A percentile compares a stretch with the other conserved stretches of the same genome.
These are phyloP conservation scores for Tychaedon coryphoeus DNA, from an alignment of 2,113 vertebrate species.

Conservation along the genomic window DNA sequence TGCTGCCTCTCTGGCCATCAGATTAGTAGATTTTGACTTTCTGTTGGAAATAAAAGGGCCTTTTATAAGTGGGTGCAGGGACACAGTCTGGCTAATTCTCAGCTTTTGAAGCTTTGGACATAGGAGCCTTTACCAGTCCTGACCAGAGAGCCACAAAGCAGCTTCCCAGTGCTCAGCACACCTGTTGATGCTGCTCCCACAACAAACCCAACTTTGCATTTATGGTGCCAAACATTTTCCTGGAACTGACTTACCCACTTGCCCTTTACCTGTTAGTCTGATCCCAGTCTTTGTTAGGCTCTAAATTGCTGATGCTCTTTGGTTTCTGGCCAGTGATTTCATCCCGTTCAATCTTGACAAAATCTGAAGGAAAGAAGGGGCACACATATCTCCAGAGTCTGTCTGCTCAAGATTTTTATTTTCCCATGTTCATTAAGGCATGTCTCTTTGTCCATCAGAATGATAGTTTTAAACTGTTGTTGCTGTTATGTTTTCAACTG, in stretches of 20 bases:
- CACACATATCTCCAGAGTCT: background rate
- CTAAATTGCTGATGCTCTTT: conserved; percentile 66
- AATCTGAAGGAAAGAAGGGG: conserved; percentile 77
- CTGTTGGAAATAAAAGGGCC: conserved; percentile 6
- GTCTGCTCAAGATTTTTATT: background rate
- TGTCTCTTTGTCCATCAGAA: background rate
- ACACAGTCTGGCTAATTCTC: background rate
- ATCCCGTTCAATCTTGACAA: conserved; percentile 92
- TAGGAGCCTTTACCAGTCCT: background rate
- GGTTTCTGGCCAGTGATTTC: conserved; percentile 80
- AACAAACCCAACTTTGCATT: background rate
- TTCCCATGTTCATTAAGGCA: background rate
- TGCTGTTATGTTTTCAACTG: background rate
- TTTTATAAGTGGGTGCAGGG: background rate
- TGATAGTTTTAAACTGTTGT: background rate
- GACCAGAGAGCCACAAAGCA: background rate
- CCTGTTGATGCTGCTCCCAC: background rate
- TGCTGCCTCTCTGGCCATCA: conserved; percentile 66
- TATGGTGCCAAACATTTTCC: background rate
- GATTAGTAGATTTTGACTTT: conserved; percentile 44
- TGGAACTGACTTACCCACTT: background rate
- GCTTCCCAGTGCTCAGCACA: background rate
- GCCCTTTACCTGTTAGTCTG: conserved; percentile 66
- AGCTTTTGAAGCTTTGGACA: background rate
- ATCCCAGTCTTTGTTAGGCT: conserved; percentile 73